Evolutionary conservation across 1,140 invertebrate species (phyloP), one percentile per base, ranked within the genome.

Genomic region (Plutomurus gul): DNA sequence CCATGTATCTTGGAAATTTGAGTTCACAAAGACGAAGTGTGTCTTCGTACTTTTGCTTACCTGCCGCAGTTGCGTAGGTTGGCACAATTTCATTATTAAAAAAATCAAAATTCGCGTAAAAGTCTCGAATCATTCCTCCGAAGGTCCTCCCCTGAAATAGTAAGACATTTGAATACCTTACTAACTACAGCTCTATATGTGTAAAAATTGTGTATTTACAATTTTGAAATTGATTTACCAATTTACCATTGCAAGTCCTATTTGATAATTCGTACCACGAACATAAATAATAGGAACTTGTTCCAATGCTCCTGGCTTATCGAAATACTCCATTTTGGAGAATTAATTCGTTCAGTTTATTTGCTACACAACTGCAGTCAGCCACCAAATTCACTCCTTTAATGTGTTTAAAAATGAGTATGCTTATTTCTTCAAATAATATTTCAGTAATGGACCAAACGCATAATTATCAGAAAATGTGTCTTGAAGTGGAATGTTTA

Each of bases 1-100:
- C 88, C 0, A 95, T 86, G 84, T 96, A 96, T 77, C 94, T 92
- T 0, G 94, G 94, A 86, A 91, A 95, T 79, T 91, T 91, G 51
- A 89, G 85, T 81, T 90, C 89, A 27, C 92, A 90, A 74, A 88
- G 88, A 1, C 87, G 87, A 1, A 95, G 87, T 0, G 93, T 94
- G 76, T 91, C 90, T 1, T 95, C 91, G 83, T 95, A 96, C 6
- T 92, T 90, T 74, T 87, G 83, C 81, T 88, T 87, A 39, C 94
- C 94, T 78, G 89, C 87, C 10, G 88, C 85, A 4, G 92, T 93
- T 37, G 91, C 89, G 84, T 93, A 95, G 8, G 92, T 86, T 3
- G 91, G 90, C 47, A 95, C 85, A 84, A 92, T 92, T 1, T 88
- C 89, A 13, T 92, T 88, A 51, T 92, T 91, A n/a, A 95, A 86